These are phyloP conservation scores for Philopotamus ludificatus DNA, from an alignment of 1,140 invertebrate genomes.

Conservation along the genomic window DNA sequence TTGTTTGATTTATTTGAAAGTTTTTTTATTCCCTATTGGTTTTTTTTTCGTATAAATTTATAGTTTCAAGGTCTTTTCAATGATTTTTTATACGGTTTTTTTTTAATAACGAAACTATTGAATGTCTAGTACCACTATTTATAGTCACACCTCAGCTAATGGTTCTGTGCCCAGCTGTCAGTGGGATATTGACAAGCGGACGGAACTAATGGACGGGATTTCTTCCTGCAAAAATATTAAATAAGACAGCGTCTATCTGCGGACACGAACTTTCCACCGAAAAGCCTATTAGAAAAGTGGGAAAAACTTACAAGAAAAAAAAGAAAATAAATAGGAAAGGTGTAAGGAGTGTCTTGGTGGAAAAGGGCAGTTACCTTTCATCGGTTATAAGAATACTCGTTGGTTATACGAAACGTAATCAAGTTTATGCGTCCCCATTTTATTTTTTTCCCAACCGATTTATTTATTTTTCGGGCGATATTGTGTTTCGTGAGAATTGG, in stretches of 20 bases:
- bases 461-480: too few species aligned
- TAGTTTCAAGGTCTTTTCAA: too few species aligned
- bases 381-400: not conserved
- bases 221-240: conserved; percentile 29
- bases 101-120: too few species aligned
- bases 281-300: conserved; percentile 1
- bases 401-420: not conserved
- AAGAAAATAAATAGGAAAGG: not conserved
- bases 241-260: conserved; percentile 29
- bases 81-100: too few species aligned
- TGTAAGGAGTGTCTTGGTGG: not conserved
- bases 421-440: not conserved
- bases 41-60: too few species aligned
- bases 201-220: conserved; percentile 30
- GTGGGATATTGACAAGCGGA: conserved; percentile 28
- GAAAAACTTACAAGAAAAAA: not conserved
- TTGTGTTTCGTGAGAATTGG: too few species aligned
- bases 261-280: conserved; percentile 18
- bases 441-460: too few species aligned
- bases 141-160: conserved; percentile 28
- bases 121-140: too few species aligned
- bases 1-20: too few species aligned
- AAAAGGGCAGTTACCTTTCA: not conserved
- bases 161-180: conserved; percentile 18
- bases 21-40: too few species aligned